Evolutionary conservation across 2,888 invertebrate species (phyloP), one percentile per base, ranked within the genome.

Genomic region (Xiphydria camelus): DNA sequence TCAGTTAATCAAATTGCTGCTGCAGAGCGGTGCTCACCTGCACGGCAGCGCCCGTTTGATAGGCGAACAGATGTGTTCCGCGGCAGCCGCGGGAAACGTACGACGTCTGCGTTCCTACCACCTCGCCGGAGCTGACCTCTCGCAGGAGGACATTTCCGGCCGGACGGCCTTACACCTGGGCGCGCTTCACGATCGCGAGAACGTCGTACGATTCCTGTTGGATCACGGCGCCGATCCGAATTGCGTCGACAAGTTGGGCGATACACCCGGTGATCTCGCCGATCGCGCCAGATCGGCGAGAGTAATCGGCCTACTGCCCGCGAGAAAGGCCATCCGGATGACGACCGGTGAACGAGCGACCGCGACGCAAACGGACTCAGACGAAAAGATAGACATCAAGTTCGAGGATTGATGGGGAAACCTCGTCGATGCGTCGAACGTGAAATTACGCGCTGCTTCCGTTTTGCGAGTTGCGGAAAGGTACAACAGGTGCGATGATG

Each of bases 11-110:
- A 75, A 80, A 15, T 55, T 89, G 1, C 77, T 93, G 1, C 75
- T 84, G 7, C 80, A 83, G 57, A 89, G 90, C 56, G 93, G 93
- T 0, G 91, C 91, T 1, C 87, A 88, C 61, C 70, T 91, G 15
- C 82, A 83, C 1, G 80, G 79, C 5, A 80, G 83, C 0, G 75
- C 80, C 0, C 77, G 80, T 19, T 74, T 79, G 1, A 73, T 89
- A 0, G 86, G 85, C 0, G 88, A 88, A 53, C 82, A 86, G 59
- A 74, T 91, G 40, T 87, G 87, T 4, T 62, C 78, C 0, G 86
- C 88, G 0, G 85, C 88, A 0, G 80, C 84, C 2, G 77, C 77
- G 6, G 87, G 86, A 0, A 78, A 82, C 6, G 40, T 82, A 1
- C 67, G 66, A 3, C 80, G 84, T 14, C 66, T 91, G 7, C 74